Evolutionary conservation across 2,888 invertebrate species (phyloP), one percentile per base, ranked within the genome.

Genomic region (Lasioglossum calceatum): DNA sequence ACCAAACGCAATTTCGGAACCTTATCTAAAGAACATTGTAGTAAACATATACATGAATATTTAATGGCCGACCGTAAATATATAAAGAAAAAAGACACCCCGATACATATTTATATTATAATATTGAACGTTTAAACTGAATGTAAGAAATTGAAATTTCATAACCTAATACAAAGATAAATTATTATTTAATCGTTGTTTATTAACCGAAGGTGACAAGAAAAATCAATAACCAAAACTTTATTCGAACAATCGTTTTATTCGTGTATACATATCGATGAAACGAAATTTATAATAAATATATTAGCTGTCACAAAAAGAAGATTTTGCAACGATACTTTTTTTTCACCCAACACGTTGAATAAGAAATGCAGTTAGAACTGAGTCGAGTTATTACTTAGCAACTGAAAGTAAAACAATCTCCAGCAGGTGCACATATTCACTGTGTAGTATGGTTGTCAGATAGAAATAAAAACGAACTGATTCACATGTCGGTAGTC

Each of bases 301-400:
- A 23, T 58, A 58, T 54, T 19, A 39, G 23, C 39, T 12, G 39
- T 70, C 39, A 23, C 16, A 39, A 2, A 23, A 16, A 39, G 1
- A 23, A n/a, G 12, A 39, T 58, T 54, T 58, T 42, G 16, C 23
- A 54, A 42, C 36, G 16, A 75, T 27, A 42, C 16, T 32, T 42
- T 54, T 12, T 44, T 44, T 75, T 50, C 32, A 75, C 32, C n/a
- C 36, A 10, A 70, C 70, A 19, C 39, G 23, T 70, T 70, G 70
- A 70, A 70, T 32, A 58, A 39, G 32, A 47, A 36, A 50, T 74
- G 50, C 12, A 32, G 36, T 32, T 67, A 2, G 44, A 77, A 36
- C 23, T 47, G 67, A 44, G 44, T 73, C 10, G 47, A 27, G 88
- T 88, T 88, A 84, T 88, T 88, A 84, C 88, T 86, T 87, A 73